Evolutionary conservation across 2,113 vertebrate genomes (phyloP).

Genomic region (Phylloscopus whistleri): DNA sequence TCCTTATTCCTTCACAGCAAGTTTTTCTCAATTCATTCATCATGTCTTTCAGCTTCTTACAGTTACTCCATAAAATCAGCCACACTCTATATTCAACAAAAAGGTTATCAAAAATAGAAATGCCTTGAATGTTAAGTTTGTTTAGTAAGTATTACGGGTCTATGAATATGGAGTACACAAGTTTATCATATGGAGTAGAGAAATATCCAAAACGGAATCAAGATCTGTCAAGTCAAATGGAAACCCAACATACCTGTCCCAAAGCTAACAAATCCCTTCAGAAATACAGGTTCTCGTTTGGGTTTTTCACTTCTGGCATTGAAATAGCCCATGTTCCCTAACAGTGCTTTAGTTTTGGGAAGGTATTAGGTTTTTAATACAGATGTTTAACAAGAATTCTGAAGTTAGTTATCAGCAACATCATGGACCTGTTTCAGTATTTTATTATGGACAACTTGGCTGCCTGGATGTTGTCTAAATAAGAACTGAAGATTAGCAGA

Average conservation of each 20-base stretch:
- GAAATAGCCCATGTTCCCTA: not conserved
- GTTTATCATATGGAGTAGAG: not conserved
- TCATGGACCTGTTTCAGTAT: not conserved
- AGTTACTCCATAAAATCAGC: slow-evolving; percentile 33
- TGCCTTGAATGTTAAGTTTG: slow-evolving; percentile 27
- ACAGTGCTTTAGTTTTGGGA: not conserved
- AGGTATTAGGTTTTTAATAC: not conserved
- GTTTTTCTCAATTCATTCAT: slow-evolving; percentile 34
- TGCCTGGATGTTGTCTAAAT: not conserved
- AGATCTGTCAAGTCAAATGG: not conserved
- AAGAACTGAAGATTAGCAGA: not conserved
- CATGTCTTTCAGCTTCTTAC: slow-evolving; percentile 16
- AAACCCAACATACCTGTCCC: not conserved
- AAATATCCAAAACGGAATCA: not conserved
- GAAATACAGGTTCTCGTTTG: not conserved
- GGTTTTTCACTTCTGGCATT: not conserved
- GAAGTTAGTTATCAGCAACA: not conserved
- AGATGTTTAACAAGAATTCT: not conserved
- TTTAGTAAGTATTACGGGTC: not conserved
- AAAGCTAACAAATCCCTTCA: not conserved
- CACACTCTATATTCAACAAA: not conserved
- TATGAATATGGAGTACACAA: not conserved
- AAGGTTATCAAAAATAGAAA: slow-evolving; percentile 32
- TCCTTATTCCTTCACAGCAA: slow-evolving; percentile 15
- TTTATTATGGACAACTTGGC: not conserved